Conservation (phyloP, 1,140 invertebrate species). For the Ceratina calcarata region DNA sequence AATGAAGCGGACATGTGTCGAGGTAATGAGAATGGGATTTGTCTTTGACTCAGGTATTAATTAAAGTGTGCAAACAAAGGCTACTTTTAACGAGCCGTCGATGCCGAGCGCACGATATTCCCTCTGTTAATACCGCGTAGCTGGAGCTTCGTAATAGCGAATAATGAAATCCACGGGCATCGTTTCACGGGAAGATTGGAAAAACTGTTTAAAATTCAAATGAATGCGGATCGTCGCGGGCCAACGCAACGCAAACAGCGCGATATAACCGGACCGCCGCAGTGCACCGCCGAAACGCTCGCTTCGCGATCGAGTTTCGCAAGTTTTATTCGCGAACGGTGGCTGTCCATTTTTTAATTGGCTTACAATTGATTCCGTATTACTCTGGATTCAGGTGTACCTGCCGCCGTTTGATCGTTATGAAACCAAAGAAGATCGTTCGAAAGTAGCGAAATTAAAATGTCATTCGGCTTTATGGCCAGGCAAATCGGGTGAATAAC, state of each 20-base stretch:
- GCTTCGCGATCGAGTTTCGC: slow-evolving; percentile 38
- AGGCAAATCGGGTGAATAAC: neutral
- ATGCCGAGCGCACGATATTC: neutral
- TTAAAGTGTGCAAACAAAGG: slow-evolving; percentile 26
- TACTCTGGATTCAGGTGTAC: neutral
- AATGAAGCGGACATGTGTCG: neutral
- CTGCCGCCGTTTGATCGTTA: neutral
- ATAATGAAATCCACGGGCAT: slow-evolving; percentile 23
- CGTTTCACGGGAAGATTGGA: slow-evolving; percentile 14
- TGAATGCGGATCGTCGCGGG: slow-evolving; percentile 4
- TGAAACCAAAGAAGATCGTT: neutral
- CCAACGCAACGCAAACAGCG: slow-evolving; percentile 19
- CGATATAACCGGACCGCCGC: slow-evolving; percentile 11
- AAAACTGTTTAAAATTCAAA: slow-evolving; percentile 45
- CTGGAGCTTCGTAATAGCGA: neutral
- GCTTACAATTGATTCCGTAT: slow-evolving; percentile 36
- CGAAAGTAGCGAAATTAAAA: neutral
- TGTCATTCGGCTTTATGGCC: neutral
- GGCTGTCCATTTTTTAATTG: slow-evolving; percentile 16
- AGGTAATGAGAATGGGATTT: neutral
- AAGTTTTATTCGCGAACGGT: slow-evolving; percentile 16
- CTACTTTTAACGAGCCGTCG: neutral
- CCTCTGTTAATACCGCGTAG: neutral
- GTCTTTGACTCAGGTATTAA: slow-evolving; percentile 8
- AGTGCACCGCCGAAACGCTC: neutral